Evolutionary conservation across 2,113 vertebrate genomes (phyloP), one percentile per base, ranked within the genome.

Genomic region (Cepphus grylle): DNA sequence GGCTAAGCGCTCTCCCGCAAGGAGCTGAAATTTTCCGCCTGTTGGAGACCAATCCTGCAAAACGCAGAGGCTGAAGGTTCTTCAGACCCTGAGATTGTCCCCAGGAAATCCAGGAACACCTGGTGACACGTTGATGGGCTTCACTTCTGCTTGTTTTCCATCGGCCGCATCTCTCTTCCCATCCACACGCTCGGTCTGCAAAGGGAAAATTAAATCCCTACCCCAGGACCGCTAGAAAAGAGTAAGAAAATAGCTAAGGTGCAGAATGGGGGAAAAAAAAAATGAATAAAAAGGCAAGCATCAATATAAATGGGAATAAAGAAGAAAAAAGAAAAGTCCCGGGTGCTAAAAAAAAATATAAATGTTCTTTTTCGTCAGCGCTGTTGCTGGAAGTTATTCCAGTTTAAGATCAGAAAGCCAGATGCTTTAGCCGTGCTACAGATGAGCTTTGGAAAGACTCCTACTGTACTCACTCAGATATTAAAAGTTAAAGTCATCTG

Each of bases 301-400:
- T 53, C 70, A 13, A 58, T 29, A 83, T 8, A 81, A 79, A 88
- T 34, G 70, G 50, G 63, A 78, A 83, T 36, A 66, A 70, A 81
- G 56, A 5, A 49, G 59, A 9, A 34, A 13, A 70, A 63, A 23
- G 45, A 58, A 29, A 18, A 40, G 29, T 2, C 38, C 42, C 0
- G 13, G 30, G 52, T 66, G 43, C 69, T 78, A 27, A 87, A 78
- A 52, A 80, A 22, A 63, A 59, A 34, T 56, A 45, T 8, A 18
- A 25, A 14, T 0, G 36, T 49, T 91, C 80, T 70, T 82, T 94
- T 62, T 80, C 25, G 10, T 88, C 90, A 47, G 74, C 17, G 11
- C 30, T 59, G 78, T 12, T 67, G 94, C 90, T 96, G 90, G 85
- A 94, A 92, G 88, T 90, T 91, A 76, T 97, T 96, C 61, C 87